These are phyloP conservation scores for Pollenia griseotomentosa DNA, from an alignment of 2,888 invertebrate species.

Conservation along the genomic window DNA sequence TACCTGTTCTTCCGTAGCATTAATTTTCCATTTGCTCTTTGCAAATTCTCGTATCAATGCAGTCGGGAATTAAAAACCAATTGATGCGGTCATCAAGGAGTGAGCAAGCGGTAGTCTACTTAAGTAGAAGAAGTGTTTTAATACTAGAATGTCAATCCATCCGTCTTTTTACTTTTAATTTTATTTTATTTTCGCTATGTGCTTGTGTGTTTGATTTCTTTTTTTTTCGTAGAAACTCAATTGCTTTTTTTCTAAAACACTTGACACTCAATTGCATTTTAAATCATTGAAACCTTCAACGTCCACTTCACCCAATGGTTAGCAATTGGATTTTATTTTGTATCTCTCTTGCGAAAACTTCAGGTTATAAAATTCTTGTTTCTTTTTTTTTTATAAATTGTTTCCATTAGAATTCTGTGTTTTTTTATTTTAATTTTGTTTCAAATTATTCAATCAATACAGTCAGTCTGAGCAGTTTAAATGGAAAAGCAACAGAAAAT, in stretches of 20 bases:
- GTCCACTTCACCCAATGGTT: background rate
- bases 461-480: conserved; percentile 44
- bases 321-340: conserved; percentile 35
- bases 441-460: conserved; percentile 47
- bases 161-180: conserved; percentile 49
- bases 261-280: conserved; percentile 80
- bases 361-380: conserved; percentile 27
- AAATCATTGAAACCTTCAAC: conserved; percentile 78
- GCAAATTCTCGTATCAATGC: conserved; percentile 2
- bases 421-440: conserved; percentile 11
- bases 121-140: conserved; percentile 42
- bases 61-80: background rate
- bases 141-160: conserved; percentile 50
- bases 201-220: background rate
- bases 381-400: conserved; percentile 37
- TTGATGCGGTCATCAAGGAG: conserved; percentile 24
- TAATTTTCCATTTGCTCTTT: conserved; percentile 30
- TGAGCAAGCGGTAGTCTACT: conserved; percentile 18
- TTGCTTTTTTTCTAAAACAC: conserved; percentile 70
- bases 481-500: conserved; percentile 6
- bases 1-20: conserved; percentile 19
- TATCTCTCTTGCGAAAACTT: conserved; percentile 28
- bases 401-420: conserved; percentile 9
- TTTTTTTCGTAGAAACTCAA: conserved; percentile 11
- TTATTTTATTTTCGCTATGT: conserved; percentile 49